A percentile compares a stretch with the other conserved stretches of the same genome.
These are phyloP conservation scores for Muricea muricata DNA, from an alignment of 92 coral and sea anemone genomes.

Conservation along the genomic window DNA sequence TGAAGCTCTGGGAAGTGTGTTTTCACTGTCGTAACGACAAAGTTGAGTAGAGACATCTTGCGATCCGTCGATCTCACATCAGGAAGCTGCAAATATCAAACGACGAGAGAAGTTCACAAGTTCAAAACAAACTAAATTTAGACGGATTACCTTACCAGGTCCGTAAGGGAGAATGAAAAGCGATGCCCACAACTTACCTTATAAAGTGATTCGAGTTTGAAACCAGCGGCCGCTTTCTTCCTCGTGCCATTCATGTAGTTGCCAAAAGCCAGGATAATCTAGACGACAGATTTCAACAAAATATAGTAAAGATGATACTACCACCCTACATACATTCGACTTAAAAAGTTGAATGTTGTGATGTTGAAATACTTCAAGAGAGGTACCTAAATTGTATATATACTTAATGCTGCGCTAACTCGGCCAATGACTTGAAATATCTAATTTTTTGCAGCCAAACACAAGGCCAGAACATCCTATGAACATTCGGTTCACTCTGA, in stretches of 20 bases:
- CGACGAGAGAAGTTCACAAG: not conserved
- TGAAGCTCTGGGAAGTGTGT: slow-evolving; percentile 76
- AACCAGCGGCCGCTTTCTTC: slow-evolving; percentile 84
- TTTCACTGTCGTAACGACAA: slow-evolving; percentile 78
- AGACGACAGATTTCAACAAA: slow-evolving; percentile 6
- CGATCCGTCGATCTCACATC: slow-evolving; percentile 94
- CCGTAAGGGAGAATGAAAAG: not conserved
- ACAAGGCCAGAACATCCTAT: no score
- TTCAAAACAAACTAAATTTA: no score
- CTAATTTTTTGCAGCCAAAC: no score
- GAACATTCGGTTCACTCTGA: no score
- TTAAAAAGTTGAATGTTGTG: no score
- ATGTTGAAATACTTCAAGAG: no score
- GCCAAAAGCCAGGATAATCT: slow-evolving; percentile 84
- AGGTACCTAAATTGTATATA: no score
- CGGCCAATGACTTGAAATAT: no score
- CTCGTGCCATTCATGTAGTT: slow-evolving; percentile 93
- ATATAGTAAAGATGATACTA: no score
- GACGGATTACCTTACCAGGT: no score
- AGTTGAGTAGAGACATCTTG: slow-evolving; percentile 82
- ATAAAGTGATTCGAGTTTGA: slow-evolving; percentile 85
- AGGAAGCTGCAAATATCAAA: slow-evolving; percentile 66
- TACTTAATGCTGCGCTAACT: no score
- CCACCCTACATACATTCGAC: no score
- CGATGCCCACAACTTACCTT: slow-evolving; percentile 66